phyloP scores from a whole-genome alignment of 1,140 invertebrate species.

The Brachionus calyciflorus region DNA sequence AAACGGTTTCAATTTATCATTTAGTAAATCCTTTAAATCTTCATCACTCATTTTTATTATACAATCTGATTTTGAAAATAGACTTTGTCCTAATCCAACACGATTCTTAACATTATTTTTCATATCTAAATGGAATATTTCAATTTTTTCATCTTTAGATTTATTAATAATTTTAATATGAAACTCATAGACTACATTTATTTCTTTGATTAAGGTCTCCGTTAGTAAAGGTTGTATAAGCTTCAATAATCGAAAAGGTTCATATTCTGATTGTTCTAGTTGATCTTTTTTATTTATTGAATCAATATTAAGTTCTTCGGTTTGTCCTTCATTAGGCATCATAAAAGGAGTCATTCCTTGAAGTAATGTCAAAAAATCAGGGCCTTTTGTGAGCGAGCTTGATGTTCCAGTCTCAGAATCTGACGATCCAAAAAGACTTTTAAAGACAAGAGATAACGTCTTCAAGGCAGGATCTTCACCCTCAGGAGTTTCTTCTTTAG shows the following conservation, averaged over 20 bases:
- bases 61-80: slow-evolving; percentile 33
- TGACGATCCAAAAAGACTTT: slow-evolving; percentile 1
- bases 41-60: slow-evolving; percentile 21
- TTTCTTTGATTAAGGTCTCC: not conserved
- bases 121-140: slow-evolving; percentile 27
- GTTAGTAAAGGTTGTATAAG: not conserved
- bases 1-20: slow-evolving; percentile 22
- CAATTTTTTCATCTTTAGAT: not conserved
- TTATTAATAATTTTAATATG: not conserved
- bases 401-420: not conserved
- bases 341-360: slow-evolving; percentile 6
- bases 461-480: slow-evolving; percentile 43
- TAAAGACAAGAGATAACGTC: slow-evolving; percentile 8
- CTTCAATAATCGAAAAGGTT: slow-evolving; percentile 2
- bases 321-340: not conserved
- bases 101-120: not conserved
- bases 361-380: not conserved
- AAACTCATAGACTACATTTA: slow-evolving; percentile 36
- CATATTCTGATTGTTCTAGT: not conserved
- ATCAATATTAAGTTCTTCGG: not conserved
- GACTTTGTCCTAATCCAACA: not conserved
- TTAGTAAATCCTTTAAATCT: slow-evolving; percentile 15
- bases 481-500: slow-evolving; percentile 24
- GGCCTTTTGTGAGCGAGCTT: not conserved
- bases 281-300: not conserved